phyloP scores from a whole-genome alignment of 2,113 vertebrate species.

The Lamprotornis superbus region DNA sequence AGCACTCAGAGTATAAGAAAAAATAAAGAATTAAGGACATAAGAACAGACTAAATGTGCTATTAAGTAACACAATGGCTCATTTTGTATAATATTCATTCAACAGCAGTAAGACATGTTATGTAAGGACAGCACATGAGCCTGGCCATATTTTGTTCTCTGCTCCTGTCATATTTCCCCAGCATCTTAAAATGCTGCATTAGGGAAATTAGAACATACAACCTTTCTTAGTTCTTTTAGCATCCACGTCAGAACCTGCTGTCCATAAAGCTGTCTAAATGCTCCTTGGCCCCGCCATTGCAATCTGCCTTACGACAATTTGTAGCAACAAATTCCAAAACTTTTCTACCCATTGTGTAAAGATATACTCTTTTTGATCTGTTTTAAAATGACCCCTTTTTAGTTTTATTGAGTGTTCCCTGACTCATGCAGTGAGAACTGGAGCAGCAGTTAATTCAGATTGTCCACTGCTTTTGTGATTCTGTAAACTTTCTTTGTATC shows the following conservation, averaged over 20 bases:
- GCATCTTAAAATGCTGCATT: background rate
- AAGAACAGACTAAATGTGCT: background rate
- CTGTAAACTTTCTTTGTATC: background rate
- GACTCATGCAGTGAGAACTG: background rate
- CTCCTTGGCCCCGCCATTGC: background rate
- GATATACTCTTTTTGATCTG: background rate
- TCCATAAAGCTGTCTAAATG: background rate
- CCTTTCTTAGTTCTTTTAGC: background rate
- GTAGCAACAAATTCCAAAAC: background rate
- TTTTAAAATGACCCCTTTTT: background rate
- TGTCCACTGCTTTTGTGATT: background rate
- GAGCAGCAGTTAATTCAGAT: background rate
- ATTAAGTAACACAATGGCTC: background rate
- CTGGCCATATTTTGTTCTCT: background rate
- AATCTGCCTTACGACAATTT: background rate
- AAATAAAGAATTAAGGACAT: background rate
- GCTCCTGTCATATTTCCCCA: background rate
- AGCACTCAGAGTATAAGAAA: background rate
- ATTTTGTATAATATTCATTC: background rate
- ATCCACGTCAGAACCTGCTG: background rate
- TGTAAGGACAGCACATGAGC: background rate
- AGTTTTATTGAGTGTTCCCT: background rate
- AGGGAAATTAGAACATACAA: background rate
- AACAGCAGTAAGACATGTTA: background rate
- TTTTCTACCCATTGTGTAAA: background rate